Percentiles rank a stretch among this genome's conserved stretches.
phyloP scores from a whole-genome alignment of 2,113 vertebrate genomes.

The Columba livia region DNA sequence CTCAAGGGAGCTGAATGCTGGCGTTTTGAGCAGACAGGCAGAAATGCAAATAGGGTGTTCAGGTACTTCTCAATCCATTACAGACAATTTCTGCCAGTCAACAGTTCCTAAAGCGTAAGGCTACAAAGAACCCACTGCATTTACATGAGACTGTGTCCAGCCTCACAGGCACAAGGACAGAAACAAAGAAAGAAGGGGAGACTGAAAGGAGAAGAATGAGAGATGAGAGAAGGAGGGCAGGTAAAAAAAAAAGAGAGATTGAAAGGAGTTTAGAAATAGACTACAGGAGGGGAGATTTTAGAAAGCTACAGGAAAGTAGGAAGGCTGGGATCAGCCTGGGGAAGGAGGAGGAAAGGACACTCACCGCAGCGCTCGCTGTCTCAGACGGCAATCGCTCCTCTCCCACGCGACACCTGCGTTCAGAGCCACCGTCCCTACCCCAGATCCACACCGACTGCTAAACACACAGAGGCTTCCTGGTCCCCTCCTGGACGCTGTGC shows the following conservation, averaged over 20 bases:
- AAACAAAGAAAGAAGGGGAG: neutral
- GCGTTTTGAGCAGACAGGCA: neutral
- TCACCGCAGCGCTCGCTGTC: neutral
- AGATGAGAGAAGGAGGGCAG: neutral
- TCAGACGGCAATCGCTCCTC: neutral
- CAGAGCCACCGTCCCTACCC: neutral
- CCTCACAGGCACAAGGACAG: neutral
- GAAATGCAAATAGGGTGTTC: neutral
- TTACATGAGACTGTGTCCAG: neutral
- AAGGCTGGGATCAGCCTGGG: neutral
- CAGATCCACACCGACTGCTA: neutral
- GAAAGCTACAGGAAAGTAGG: neutral
- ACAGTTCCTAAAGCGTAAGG: neutral
- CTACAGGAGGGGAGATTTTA: neutral
- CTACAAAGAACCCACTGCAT: neutral
- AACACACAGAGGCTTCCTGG: rapidly evolving
- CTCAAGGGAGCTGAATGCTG: neutral
- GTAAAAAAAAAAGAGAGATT: neutral
- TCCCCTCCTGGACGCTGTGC: neutral
- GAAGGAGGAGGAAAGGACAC: neutral
- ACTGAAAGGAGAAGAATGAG: neutral
- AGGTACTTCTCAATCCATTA: neutral
- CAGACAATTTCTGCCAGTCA: neutral
- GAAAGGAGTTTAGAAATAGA: neutral
- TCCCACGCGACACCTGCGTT: neutral